phyloP scores from a whole-genome alignment of 2,113 vertebrate species.

The Oxyruncus cristatus region DNA sequence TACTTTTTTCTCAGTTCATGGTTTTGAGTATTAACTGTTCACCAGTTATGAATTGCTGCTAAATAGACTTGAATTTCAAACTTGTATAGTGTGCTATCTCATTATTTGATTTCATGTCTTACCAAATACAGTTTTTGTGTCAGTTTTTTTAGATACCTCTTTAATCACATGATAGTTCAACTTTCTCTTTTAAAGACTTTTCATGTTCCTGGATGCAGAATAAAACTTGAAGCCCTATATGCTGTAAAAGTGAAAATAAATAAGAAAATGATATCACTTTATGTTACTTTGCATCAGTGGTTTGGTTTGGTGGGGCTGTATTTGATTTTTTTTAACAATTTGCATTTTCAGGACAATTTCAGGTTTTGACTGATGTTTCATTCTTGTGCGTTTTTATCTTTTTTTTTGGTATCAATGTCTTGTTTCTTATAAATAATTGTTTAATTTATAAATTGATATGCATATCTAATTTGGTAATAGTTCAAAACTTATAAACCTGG shows the following conservation, averaged over 20 bases:
- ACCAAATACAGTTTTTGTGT: neutral
- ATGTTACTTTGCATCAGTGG: neutral
- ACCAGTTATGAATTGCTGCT: neutral
- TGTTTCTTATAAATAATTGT: neutral
- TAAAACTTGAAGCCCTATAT: neutral
- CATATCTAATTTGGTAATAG: neutral
- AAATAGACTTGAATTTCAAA: neutral
- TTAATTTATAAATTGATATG: neutral
- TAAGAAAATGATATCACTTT: neutral
- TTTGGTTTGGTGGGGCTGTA: neutral
- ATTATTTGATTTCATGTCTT: neutral
- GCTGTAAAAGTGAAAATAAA: neutral
- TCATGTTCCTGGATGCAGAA: neutral
- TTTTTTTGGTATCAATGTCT: neutral
- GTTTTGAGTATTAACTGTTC: neutral
- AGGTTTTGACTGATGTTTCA: neutral
- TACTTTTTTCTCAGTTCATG: neutral
- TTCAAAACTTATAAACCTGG: neutral
- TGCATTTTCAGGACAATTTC: neutral
- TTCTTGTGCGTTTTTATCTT: neutral
- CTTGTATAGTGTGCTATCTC: neutral
- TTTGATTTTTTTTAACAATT: neutral
- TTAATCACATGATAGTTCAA: neutral
- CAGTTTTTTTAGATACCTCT: neutral
- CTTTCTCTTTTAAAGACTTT: neutral